These are phyloP conservation scores for Congeria kusceri DNA, from an alignment of 2,888 invertebrate genomes.

Conservation along the genomic window DNA sequence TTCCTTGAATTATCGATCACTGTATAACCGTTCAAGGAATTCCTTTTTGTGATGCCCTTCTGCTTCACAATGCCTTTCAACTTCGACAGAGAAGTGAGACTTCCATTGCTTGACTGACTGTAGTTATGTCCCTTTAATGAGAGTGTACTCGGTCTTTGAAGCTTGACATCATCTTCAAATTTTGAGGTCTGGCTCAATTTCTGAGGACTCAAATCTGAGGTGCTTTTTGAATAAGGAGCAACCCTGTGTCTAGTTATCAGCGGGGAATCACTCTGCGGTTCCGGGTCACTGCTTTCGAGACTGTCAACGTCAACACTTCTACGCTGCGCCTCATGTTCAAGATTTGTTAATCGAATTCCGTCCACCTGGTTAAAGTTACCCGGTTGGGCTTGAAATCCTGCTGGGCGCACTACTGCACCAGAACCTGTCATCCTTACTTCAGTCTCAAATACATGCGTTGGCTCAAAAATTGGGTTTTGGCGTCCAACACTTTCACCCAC, in stretches of 20 bases:
- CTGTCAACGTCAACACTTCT: constrained; percentile 21
- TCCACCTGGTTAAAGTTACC: constrained; percentile 26
- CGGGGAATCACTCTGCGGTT: constrained; percentile 32
- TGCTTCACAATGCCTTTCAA: constrained; percentile 40
- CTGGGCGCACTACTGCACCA: constrained; percentile 66
- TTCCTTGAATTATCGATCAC: constrained; percentile 31
- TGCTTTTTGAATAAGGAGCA: constrained; percentile 74
- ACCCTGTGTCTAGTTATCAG: constrained; percentile 57
- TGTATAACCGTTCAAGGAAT: constrained; percentile 45
- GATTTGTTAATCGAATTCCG: not conserved
- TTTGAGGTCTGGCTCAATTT: constrained; percentile 52
- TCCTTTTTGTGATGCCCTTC: constrained; percentile 35
- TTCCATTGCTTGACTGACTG: constrained; percentile 46
- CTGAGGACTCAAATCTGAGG: constrained; percentile 72
- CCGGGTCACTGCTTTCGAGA: constrained; percentile 24
- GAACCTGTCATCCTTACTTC: constrained; percentile 79
- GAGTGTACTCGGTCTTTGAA: constrained; percentile 74
- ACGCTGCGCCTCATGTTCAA: constrained; percentile 7
- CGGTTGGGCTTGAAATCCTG: constrained; percentile 56
- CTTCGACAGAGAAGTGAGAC: constrained; percentile 49
- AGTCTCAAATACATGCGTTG: constrained; percentile 69
- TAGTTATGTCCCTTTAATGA: constrained; percentile 78
- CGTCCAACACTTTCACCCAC: constrained; percentile 56
- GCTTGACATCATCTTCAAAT: constrained; percentile 53
- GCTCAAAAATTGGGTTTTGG: constrained; percentile 59